Evolutionary conservation across 2,113 vertebrate species (phyloP).

Genomic region (Brachyistius frenatus): DNA sequence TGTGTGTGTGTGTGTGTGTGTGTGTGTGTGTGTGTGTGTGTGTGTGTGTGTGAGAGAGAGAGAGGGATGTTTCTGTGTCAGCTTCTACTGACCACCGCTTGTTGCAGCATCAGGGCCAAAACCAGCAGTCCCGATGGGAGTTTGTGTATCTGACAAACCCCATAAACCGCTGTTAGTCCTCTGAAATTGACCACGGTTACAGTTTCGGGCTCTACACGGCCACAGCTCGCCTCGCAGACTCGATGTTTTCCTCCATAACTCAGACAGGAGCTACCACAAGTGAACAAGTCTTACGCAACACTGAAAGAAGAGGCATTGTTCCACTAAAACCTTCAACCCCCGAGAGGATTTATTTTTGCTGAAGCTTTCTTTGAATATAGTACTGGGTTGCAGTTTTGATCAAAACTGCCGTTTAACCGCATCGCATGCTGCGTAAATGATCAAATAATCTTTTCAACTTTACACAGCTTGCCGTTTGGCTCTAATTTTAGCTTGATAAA

Average conservation of each 20-base stretch:
- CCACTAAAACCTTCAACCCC: conserved; percentile 8
- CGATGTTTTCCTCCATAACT: conserved; percentile 28
- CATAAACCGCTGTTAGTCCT: conserved; percentile 45
- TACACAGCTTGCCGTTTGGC: background rate
- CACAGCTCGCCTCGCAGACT: conserved; percentile 24
- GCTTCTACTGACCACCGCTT: conserved; percentile 38
- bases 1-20: too few species aligned
- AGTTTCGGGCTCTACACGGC: conserved; percentile 23
- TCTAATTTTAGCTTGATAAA: background rate
- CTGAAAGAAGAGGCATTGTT: conserved; percentile 38
- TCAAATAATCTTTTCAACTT: background rate
- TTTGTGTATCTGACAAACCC: conserved; percentile 57
- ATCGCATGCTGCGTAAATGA: background rate
- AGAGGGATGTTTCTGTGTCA: conserved; percentile 37
- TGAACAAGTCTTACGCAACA: conserved; percentile 14
- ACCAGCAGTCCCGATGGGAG: conserved; percentile 42
- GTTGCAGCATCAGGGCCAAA: conserved; percentile 54
- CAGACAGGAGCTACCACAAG: conserved; percentile 36
- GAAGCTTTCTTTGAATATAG: background rate
- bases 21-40: conserved; percentile 27
- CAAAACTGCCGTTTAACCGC: conserved; percentile 11
- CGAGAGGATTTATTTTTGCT: conserved; percentile 14
- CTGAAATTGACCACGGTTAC: conserved; percentile 41
- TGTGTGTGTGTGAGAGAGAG: conserved; percentile 6
- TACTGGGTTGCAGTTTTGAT: background rate